Evolutionary conservation across 2,113 vertebrate genomes (phyloP).

Genomic region (Myrmophylax atrothorax): DNA sequence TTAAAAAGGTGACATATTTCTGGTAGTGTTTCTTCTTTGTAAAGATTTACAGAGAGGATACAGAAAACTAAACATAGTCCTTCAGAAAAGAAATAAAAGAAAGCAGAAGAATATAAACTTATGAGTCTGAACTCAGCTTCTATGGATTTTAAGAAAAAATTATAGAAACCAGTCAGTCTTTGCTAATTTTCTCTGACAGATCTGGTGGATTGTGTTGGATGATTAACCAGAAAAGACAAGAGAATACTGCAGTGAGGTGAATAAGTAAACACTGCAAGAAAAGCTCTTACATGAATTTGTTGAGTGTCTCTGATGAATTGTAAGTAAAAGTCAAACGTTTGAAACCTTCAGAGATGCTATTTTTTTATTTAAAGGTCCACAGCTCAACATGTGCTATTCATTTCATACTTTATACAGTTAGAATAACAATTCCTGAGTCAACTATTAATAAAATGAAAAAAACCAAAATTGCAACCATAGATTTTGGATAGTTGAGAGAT

Average conservation of each 20-base stretch:
- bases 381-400: not conserved
- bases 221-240: not conserved
- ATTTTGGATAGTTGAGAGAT: not conserved
- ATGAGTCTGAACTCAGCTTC: not conserved
- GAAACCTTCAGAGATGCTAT: not conserved
- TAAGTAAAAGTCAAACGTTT: not conserved
- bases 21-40: not conserved
- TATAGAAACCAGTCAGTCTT: not conserved
- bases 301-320: not conserved
- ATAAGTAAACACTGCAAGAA: not conserved
- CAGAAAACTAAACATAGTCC: not conserved
- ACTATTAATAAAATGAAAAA: not conserved
- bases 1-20: not conserved
- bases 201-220: not conserved
- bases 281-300: not conserved
- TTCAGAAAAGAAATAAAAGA: not conserved
- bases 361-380: not conserved
- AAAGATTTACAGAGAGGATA: not conserved
- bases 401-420: not conserved
- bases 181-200: not conserved
- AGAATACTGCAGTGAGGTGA: not conserved
- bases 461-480: not conserved
- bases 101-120: not conserved
- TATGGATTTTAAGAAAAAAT: not conserved
- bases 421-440: not conserved